phyloP scores from a whole-genome alignment of 1,140 invertebrate species.

The Drosophila pseudoobscura region DNA sequence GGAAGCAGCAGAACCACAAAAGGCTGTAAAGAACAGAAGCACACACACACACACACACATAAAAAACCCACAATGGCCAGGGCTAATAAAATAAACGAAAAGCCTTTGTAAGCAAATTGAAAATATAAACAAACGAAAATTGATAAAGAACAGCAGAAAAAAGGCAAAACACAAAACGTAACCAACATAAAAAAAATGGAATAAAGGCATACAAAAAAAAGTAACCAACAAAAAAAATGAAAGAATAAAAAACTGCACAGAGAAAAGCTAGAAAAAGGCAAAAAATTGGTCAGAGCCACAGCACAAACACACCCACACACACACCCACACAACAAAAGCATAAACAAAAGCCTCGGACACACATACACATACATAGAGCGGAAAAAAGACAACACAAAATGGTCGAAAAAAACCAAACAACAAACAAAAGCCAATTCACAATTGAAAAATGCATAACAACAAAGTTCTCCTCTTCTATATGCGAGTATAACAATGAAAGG shows the following conservation, averaged over 20 bases:
- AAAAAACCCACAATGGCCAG: slow-evolving; percentile 55
- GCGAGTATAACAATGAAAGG: slow-evolving; percentile 38
- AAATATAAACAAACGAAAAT: slow-evolving; percentile 82
- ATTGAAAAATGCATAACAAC: slow-evolving; percentile 64
- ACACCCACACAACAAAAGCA: slow-evolving; percentile 45
- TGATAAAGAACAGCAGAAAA: slow-evolving; percentile 54
- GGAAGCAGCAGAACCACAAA: slow-evolving; percentile 55
- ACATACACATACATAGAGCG: slow-evolving; percentile 18
- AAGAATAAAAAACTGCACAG: slow-evolving; percentile 52
- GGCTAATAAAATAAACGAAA: slow-evolving; percentile 80
- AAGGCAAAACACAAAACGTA: slow-evolving; percentile 5
- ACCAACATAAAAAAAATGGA: slow-evolving; percentile 10
- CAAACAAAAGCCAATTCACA: slow-evolving; percentile 52
- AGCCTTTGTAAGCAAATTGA: slow-evolving; percentile 82
- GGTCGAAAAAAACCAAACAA: slow-evolving; percentile 30
- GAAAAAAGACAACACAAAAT: slow-evolving; percentile 49
- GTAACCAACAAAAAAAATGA: slow-evolving; percentile 28
- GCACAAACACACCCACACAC: slow-evolving; percentile 32
- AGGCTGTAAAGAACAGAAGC: slow-evolving; percentile 34
- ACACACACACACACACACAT: slow-evolving; percentile 4
- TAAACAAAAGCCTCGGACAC: slow-evolving; percentile 46
- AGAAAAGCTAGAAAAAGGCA: slow-evolving; percentile 58
- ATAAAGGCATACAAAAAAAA: slow-evolving; percentile 38
- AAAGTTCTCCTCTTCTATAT: slow-evolving; percentile 35
- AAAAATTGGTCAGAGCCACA: slow-evolving; percentile 47